A percentile compares a stretch with the other conserved stretches of the same genome.
Evolutionary conservation across 2,888 invertebrate genomes (phyloP).

Genomic region (Thymelicus acteon): DNA sequence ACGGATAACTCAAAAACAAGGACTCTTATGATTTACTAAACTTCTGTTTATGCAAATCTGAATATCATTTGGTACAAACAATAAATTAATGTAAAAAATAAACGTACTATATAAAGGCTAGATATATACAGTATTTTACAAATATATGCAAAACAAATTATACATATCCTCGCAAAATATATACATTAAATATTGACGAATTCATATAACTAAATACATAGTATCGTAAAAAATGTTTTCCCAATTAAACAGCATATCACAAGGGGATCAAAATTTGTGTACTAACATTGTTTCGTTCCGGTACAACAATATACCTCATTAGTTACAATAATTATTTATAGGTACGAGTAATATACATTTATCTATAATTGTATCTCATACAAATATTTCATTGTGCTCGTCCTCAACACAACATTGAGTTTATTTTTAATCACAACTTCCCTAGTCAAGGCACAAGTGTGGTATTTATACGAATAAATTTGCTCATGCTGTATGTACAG

Average conservation of each 20-base stretch:
- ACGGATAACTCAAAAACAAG: slow-evolving; percentile 47
- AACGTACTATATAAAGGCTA: slow-evolving; percentile 46
- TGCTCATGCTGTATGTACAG: slow-evolving; percentile 52
- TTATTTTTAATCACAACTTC: slow-evolving; percentile 67
- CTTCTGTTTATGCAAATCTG: slow-evolving; percentile 38
- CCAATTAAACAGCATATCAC: slow-evolving; percentile 35
- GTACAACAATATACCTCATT: slow-evolving; percentile 18
- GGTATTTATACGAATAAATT: slow-evolving; percentile 60
- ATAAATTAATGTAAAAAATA: slow-evolving; percentile 47
- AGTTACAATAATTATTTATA: slow-evolving; percentile 19
- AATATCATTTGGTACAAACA: slow-evolving; percentile 51
- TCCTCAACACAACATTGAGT: slow-evolving; percentile 23
- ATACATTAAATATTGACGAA: slow-evolving; percentile 38
- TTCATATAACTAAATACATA: slow-evolving; percentile 22
- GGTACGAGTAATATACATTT: slow-evolving; percentile 26
- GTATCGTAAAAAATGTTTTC: slow-evolving; percentile 21
- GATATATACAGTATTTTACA: slow-evolving; percentile 53
- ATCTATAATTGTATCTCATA: slow-evolving; percentile 39
- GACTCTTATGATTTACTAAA: slow-evolving; percentile 58
- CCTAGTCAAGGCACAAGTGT: slow-evolving; percentile 80
- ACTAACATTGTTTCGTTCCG: slow-evolving; percentile 31
- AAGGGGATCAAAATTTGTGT: slow-evolving; percentile 35
- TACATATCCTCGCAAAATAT: slow-evolving; percentile 44
- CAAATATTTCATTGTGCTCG: slow-evolving; percentile 36
- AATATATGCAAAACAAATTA: slow-evolving; percentile 48